A percentile compares a stretch with the other conserved stretches of the same genome.
Conservation (phyloP, 2,113 vertebrate genomes). For the Pteronura brasiliensis region DNA sequence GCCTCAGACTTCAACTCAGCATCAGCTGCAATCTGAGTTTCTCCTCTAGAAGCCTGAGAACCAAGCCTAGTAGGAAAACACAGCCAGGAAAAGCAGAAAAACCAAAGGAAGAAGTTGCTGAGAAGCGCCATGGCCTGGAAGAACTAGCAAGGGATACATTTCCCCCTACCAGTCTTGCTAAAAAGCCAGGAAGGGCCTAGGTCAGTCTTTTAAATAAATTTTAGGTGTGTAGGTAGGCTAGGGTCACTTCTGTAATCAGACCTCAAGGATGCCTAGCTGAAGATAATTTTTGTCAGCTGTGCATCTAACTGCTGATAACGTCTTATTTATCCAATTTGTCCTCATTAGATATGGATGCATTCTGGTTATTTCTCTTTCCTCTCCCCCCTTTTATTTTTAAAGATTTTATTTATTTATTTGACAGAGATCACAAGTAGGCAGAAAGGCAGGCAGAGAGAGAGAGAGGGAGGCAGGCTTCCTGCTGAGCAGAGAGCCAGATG, state of each 20-base stretch:
- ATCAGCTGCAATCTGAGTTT: not conserved
- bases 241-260: constrained; percentile 61
- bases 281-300: not conserved
- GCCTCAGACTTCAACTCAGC: constrained; percentile 5
- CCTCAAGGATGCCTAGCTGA: constrained; percentile 69
- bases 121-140: constrained; percentile 74
- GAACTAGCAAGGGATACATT: not conserved
- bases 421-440: too few relatives aligned
- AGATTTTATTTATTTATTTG: too few relatives aligned
- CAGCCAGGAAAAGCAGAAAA: constrained; percentile 74
- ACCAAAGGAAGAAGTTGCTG: constrained; percentile 62
- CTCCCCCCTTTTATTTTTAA: not conserved
- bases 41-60: constrained; percentile 50
- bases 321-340: not conserved
- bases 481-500: too few relatives aligned
- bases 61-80: constrained; percentile 55
- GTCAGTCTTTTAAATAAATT: constrained; percentile 76
- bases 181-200: not conserved
- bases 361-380: not conserved
- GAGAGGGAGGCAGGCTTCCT: too few relatives aligned
- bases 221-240: constrained; percentile 66
- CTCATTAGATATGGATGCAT: not conserved
- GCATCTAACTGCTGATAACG: not conserved
- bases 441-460: too few relatives aligned
- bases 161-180: constrained; percentile 48